Percentiles rank a stretch among this genome's conserved stretches.
Evolutionary conservation across 2,797 vertebrate species (phyloP).

Genomic region (Crax fasciolata): DNA sequence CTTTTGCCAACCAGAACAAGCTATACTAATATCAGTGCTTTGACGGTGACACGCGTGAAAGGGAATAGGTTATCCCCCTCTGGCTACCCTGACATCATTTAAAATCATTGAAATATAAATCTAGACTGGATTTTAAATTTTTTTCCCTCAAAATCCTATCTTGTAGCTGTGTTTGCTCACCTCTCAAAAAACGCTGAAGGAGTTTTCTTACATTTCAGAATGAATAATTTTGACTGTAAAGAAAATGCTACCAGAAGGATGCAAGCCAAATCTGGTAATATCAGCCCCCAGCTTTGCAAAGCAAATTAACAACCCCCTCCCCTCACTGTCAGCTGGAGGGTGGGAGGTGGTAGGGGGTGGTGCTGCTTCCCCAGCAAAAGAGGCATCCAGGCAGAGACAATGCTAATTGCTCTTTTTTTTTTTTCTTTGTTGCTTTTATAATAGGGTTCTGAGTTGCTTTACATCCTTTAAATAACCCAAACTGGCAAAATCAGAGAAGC

Average conservation of each 20-base stretch:
- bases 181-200: accelerated
- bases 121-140: background rate
- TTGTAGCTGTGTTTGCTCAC: accelerated
- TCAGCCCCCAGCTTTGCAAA: slow-evolving; percentile 25
- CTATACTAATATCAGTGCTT: background rate
- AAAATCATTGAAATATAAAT: accelerated
- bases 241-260: slow-evolving; percentile 1
- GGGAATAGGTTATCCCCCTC: background rate
- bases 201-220: background rate
- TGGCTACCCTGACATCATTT: accelerated
- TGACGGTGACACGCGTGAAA: background rate
- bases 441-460: background rate
- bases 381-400: background rate
- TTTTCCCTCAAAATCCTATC: background rate
- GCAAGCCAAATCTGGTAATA: slow-evolving; percentile 34
- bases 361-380: slow-evolving; percentile 38
- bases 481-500: background rate
- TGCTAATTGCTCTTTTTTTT: background rate
- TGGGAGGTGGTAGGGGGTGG: slow-evolving; percentile 57
- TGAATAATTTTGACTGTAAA: background rate
- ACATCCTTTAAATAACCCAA: slow-evolving; percentile 4
- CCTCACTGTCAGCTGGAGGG: slow-evolving; percentile 9
- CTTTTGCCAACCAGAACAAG: background rate
- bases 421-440: background rate
- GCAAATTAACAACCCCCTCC: background rate